Base-by-base conservation (phyloP, 2,797 vertebrate genomes). In the Enteromius treurensis region DNA sequence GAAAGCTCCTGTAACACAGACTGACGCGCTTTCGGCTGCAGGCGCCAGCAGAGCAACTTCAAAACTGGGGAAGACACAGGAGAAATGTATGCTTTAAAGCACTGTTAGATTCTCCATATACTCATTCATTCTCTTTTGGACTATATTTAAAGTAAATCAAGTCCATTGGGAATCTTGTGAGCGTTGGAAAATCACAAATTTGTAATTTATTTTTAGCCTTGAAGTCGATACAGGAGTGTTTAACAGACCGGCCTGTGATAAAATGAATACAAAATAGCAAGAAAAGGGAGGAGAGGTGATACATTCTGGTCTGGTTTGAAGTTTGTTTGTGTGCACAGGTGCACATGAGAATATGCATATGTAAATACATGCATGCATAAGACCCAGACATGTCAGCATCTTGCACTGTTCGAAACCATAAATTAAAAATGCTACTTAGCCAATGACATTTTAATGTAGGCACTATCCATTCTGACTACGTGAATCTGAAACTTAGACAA, bases 291-390 rank as follows among this genome's bases (percentile, higher is more conserved):
- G 40, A 19, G n/a, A 13, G 10, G 40, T 19, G 15, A 21, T 13
- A 34, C 32, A 62, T 60, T 60, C 8, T 62, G 58, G 58, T 62
- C 58, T 17, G 40, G 75, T 40, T 58, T 76, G 29, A 53, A 0
- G 45, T 51, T 23, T 71, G 69, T 58, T 60, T 77, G 26, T n/a
- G 23, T 77, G 74, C 37, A 74, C 47, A 73, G 70, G 70, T 51
- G n/a, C 47, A 19, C 23, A 9, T 76, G 21, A 76, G 45, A 45
- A 78, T 65, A 45, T 10, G 17, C 23, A 64, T 47, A 78, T 49
- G 42, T 23, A 64, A 47, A 77, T 77, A 19, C 23, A 64, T 19
- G 23, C 58, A 29, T 29, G 23, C 40, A 71, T n/a, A 49, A 71
- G 29, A 47, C 10, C 42, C 11, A 23, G 5, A 71, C 23, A 5